phyloP scores from a whole-genome alignment of 2,113 vertebrate genomes.

The Zosterops lateralis region DNA sequence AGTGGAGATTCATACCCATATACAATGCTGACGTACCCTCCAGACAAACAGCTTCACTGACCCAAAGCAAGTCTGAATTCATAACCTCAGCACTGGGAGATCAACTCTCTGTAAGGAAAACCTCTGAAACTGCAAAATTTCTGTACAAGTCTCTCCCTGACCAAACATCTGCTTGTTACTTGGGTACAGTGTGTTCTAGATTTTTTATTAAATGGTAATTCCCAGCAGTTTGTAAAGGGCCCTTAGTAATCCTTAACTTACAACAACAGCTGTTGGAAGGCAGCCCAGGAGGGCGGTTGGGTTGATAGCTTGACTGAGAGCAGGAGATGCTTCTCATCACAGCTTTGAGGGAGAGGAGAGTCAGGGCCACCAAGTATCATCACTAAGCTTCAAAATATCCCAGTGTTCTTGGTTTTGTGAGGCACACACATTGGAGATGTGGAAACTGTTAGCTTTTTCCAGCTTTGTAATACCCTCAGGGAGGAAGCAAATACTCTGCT shows the following conservation, averaged over 20 bases:
- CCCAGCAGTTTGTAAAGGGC: background rate
- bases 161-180: slow-evolving; percentile 9
- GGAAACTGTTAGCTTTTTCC: slow-evolving; percentile 4
- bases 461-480: background rate
- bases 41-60: background rate
- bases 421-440: background rate
- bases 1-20: background rate
- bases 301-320: background rate
- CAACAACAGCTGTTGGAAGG: background rate
- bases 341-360: background rate
- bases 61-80: background rate
- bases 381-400: background rate
- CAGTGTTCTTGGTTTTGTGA: background rate
- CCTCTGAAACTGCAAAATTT: background rate
- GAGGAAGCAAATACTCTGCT: slow-evolving; percentile 27
- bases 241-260: slow-evolving; percentile 9
- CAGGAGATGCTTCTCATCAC: background rate
- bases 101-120: background rate
- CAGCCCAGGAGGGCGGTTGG: background rate
- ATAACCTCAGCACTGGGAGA: background rate
- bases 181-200: background rate
- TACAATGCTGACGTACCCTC: background rate
- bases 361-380: background rate
- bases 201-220: background rate
- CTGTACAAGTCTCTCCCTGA: background rate